Evolutionary conservation across 2,113 vertebrate genomes (phyloP).

Genomic region (Atractosteus spatula): DNA sequence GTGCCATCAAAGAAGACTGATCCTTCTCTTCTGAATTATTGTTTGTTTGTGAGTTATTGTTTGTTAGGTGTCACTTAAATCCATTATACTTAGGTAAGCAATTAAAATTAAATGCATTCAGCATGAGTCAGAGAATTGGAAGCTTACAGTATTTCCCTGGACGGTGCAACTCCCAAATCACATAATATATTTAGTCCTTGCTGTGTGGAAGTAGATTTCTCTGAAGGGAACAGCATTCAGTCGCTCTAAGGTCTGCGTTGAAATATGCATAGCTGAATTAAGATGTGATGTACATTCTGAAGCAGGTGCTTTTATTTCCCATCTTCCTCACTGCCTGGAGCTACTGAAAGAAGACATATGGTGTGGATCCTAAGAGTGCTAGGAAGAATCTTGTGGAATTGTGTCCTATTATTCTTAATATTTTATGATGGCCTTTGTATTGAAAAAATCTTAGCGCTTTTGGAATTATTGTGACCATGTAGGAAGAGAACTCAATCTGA

Average conservation of each 20-base stretch:
- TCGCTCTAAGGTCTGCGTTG: background rate
- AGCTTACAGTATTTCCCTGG: background rate
- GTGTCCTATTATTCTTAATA: background rate
- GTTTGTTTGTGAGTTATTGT: background rate
- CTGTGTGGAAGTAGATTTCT: background rate
- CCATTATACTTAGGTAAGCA: background rate
- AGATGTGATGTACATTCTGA: constrained; percentile 21
- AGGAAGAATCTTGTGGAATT: constrained; percentile 3
- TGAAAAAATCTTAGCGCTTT: too few relatives aligned
- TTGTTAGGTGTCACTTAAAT: background rate
- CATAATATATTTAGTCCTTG: background rate
- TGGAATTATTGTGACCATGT: too few relatives aligned
- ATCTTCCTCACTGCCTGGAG: constrained; percentile 10
- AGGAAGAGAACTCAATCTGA: too few relatives aligned
- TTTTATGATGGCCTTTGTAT: constrained; percentile 14
- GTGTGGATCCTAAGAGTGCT: constrained; percentile 15
- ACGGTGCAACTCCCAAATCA: too few relatives aligned
- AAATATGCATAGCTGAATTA: background rate
- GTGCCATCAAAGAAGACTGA: too few relatives aligned
- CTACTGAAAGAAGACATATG: constrained; percentile 31
- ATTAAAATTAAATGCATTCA: background rate
- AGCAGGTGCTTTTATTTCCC: background rate
- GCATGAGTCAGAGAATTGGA: background rate
- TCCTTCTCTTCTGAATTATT: too few relatives aligned
- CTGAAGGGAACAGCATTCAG: background rate